These are phyloP conservation scores for Drosophila leonis DNA, from an alignment of 2,888 invertebrate genomes.

Conservation along the genomic window DNA sequence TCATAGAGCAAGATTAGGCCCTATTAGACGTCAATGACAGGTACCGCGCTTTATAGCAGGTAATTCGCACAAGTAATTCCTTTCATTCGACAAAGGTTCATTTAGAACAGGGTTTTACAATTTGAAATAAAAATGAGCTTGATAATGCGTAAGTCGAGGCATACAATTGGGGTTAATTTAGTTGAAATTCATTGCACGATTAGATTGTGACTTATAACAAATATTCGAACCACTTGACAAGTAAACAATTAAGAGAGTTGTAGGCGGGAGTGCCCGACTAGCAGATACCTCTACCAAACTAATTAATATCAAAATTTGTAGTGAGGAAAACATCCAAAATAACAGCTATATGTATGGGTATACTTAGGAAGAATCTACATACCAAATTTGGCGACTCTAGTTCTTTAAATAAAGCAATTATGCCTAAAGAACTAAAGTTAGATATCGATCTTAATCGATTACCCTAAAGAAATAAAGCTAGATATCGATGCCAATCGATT, in stretches of 20 bases:
- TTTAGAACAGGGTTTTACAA: neutral
- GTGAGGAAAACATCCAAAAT: too few species aligned
- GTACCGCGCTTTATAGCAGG: neutral
- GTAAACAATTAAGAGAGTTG: neutral
- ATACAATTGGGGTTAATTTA: neutral
- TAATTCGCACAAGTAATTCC: neutral
- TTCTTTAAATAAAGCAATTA: neutral
- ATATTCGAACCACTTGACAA: neutral
- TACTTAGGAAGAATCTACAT: neutral
- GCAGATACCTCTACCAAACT: neutral
- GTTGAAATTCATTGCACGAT: neutral
- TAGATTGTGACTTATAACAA: neutral
- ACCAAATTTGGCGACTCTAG: neutral
- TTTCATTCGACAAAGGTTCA: neutral
- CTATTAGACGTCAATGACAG: neutral
- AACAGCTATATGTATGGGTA: neutral
- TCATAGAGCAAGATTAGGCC: neutral
- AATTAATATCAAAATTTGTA: too few species aligned
- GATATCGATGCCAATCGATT: too few species aligned
- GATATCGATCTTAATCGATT: too few species aligned
- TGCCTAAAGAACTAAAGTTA: neutral
- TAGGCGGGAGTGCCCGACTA: neutral
- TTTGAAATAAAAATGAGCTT: neutral
- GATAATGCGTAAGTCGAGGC: neutral
- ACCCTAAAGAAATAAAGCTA: neutral